Evolutionary conservation across 2,797 vertebrate species (phyloP).

Genomic region (Acipenser ruthenus): DNA sequence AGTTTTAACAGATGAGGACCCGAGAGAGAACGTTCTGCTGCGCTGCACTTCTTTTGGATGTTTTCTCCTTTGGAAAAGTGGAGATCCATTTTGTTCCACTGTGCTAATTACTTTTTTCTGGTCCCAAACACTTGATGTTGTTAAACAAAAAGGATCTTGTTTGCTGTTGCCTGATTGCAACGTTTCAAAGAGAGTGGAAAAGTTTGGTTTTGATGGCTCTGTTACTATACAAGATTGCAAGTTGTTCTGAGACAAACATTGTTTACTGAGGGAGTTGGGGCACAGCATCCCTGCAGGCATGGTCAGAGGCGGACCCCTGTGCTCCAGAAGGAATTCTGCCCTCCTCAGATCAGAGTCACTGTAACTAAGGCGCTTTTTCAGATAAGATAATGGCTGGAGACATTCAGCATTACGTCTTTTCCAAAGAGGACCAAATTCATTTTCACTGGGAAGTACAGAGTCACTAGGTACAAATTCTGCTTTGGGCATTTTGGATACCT

Average conservation of each 20-base stretch:
- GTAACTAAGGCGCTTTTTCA: conserved; percentile 71
- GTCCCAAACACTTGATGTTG: conserved; percentile 62
- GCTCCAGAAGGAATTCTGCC: conserved; percentile 46
- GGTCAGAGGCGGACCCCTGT: conserved; percentile 56
- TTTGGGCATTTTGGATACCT: conserved; percentile 28
- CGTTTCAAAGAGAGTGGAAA: conserved; percentile 7
- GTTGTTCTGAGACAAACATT: conserved; percentile 50
- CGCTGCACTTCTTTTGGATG: conserved; percentile 54
- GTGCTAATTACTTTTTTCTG: conserved; percentile 42
- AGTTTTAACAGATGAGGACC: conserved; percentile 25
- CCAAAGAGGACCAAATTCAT: conserved; percentile 69
- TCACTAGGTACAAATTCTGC: conserved; percentile 40
- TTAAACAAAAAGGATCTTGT: conserved; percentile 38
- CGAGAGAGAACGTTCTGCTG: conserved; percentile 63
- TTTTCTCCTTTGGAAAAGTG: conserved; percentile 38
- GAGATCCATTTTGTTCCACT: conserved; percentile 34
- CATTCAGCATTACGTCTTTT: conserved; percentile 50
- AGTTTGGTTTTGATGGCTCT: conserved; percentile 10
- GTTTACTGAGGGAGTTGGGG: conserved; percentile 38
- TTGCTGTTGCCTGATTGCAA: conserved; percentile 40
- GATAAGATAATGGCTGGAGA: conserved; percentile 49
- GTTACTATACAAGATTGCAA: conserved; percentile 20
- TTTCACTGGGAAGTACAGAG: conserved; percentile 50
- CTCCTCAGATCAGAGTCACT: conserved; percentile 81
- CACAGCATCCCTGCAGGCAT: conserved; percentile 41